Base-by-base conservation (phyloP, 2,888 invertebrate genomes). In the Drosophila conformis region DNA sequence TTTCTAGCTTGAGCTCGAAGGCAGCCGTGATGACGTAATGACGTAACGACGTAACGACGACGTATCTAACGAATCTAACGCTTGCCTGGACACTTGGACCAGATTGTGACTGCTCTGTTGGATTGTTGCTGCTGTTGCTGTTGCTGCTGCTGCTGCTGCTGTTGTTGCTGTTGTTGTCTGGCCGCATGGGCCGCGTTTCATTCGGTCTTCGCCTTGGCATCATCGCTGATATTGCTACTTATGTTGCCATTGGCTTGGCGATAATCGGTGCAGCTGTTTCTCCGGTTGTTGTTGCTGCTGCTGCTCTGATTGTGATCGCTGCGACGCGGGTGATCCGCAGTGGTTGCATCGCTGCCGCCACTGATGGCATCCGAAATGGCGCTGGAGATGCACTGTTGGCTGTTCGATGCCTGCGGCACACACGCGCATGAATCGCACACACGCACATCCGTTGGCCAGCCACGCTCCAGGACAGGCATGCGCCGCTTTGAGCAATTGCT, bases 361-460 rank as follows among this genome's bases (percentile, higher is more conserved):
- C 76, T 76, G 36, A 83, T 76, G 56, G 82, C 82, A 51, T 84
- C 85, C 2, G 82, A 73, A 10, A 84, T 51, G 81, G 73, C 73
- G 52, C 38, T 79, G 48, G 69, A 46, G 48, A 73, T 85, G 85
- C 48, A 72, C 15, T 31, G 58, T 52, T 42, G 33, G 10, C 25
- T 59, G 38, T 31, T 53, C 8, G 70, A 61, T 5, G 59, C 65
- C 6, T 69, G 76, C 5, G 83, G 75, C 60, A 83, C 79, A 77
- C 89, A 89, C 40, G 86, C 90, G 90, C 97, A 97, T 25, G 93
- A 91, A 89, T 97, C 95, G 92, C 97, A 97, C 29, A 97, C 96
- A 72, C 97, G 94, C 3, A 96, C 97, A n/a, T 96, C 95, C 18
- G 94, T 94, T 11, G 93, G 92, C 97, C 97, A 97, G 66, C 96